Base-by-base conservation (phyloP, 2,888 invertebrate genomes). In the Dromius quadrimaculatus region DNA sequence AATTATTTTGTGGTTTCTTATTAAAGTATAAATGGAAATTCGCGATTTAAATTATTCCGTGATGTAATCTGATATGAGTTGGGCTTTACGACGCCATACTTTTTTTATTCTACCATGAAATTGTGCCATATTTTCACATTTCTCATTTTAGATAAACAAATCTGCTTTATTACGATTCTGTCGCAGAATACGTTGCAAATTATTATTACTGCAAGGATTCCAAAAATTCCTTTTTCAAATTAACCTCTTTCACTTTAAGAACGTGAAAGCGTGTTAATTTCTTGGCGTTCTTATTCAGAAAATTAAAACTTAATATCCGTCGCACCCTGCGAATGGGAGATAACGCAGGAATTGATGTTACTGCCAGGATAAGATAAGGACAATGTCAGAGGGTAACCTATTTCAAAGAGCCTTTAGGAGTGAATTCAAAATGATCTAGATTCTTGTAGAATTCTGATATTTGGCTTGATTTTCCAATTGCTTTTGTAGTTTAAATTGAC, bases 291-390 rank as follows among this genome's bases (percentile, higher is more conserved):
- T 70, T 70, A 70, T 70, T 70, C 70, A 62, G 61, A 70, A 70
- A 70, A 70, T 70, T 70, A 70, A 70, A 70, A 70, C 70, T 70
- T 70, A 70, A 70, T 70, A 70, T 70, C 70, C 66, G 41, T 57
- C 66, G 41, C 41, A 32, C 57, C 62, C 70, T 70, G 70, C 62
- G 70, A 11, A 34, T 22, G 36, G n/a, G 36, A 70, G 70, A 70
- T 70, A 70, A 70, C 34, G 62, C 38, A 19, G 20, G 36, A 59
- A 59, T 36, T 59, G 59, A 59, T 36, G 59, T 19, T 59, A 23
- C 15, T 8, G 28, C 41, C 2, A 6, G 15, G 41, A 15, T 41
- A 41, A 41, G 41, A 41, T 41, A n/a, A n/a, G n/a, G n/a, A n/a
- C n/a, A n/a, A n/a, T n/a, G n/a, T n/a, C n/a, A n/a, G n/a, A n/a